Evolutionary conservation across 2,888 invertebrate genomes (phyloP), one percentile per base, ranked within the genome.

Genomic region (Scrobipalpa atriplicella): DNA sequence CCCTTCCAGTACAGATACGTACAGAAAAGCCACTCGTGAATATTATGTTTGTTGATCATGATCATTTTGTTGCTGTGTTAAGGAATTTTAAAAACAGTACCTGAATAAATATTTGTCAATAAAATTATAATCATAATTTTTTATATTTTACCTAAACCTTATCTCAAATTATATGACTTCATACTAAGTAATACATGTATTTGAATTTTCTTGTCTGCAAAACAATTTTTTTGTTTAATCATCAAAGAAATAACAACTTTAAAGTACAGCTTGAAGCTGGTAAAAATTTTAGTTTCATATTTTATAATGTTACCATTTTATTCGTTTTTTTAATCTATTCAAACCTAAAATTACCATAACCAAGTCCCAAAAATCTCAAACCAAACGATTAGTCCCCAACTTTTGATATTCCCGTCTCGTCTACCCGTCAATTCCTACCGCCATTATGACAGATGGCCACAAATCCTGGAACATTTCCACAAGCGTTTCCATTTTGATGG

Each of bases 1-100:
- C 71, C 68, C 0, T 70, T 68, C 36, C 19, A 39, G 3, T 70
- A 69, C 52, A 68, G 67, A 1, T 70, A 70, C 63, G 64, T 65
- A 41, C 68, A 67, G 29, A 60, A 60, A 1, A 58, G 10, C 16
- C 61, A 66, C 2, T 43, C 11, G 18, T 19, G n/a, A 21, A 43
- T 36, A 41, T 11, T 18, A 10, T 39, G 19, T 47, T 43, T 9
- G n/a, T 47, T 7, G n/a, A n/a, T n/a, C 13, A 47, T 47, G 41
- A 5, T 13, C 3, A n/a, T 13, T n/a, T 47, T n/a, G 13, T 47
- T 47, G 6, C n/a, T 13, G 47, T 47, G 13, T 47, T 47, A 47
- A 47, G 10, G 2, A 29, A 29, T 3, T 29, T 29, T 29, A 29
- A 21, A 10, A 19, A 54, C 10, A 10, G 2, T 54, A 43, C 43